Base-by-base conservation (phyloP, 2,797 vertebrate species). In the Argentina silus region DNA sequence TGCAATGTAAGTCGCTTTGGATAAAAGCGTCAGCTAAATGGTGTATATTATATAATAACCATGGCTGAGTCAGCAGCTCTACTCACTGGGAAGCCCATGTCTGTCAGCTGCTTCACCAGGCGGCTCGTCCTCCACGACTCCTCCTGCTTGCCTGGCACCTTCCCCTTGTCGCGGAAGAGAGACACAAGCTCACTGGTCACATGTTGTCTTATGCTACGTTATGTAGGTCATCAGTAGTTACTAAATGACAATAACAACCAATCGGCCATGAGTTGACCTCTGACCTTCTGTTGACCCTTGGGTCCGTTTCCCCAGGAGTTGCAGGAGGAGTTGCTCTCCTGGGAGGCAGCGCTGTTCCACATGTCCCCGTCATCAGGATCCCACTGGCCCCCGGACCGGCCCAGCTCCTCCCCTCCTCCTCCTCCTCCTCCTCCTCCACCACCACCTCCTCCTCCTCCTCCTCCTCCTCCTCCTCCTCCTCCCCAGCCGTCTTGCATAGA, bases 401-500 rank as follows among this genome's bases (percentile, higher is more conserved):
- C 95, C 85, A 98, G 93, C 86, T 99, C 97, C 1, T 97, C 94
- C 71, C 94, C 94, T 50, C 95, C 94, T 94, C 95, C 93, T 3
- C 67, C 90, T 21, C 95, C 95, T 74, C 97, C 96, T 73, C 95
- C 96, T 89, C 96, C 96, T 97, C 98, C 98, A 92, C 96, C 93
- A 21, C n/a, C n/a, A n/a, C n/a, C n/a, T n/a, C n/a, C n/a, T n/a
- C n/a, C n/a, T 97, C 95, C 97, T 98, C 97, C 96, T 98, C 97
- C 56, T 59, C 56, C 1, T 97, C 94, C 70, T n/a, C n/a, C n/a
- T n/a, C 94, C 94, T 51, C 97, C 96, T 73, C 95, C 96, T 90
- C 96, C 96, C 97, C 98, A 98, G 92, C 96, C 93, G 21, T 97
- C 95, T 97, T 98, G 97, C 96, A 98, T 97, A 97, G 97, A 93